Percentiles rank a stretch among this genome's conserved stretches.
phyloP scores from a whole-genome alignment of 2,888 invertebrate genomes.

The Alsophila aescularia region DNA sequence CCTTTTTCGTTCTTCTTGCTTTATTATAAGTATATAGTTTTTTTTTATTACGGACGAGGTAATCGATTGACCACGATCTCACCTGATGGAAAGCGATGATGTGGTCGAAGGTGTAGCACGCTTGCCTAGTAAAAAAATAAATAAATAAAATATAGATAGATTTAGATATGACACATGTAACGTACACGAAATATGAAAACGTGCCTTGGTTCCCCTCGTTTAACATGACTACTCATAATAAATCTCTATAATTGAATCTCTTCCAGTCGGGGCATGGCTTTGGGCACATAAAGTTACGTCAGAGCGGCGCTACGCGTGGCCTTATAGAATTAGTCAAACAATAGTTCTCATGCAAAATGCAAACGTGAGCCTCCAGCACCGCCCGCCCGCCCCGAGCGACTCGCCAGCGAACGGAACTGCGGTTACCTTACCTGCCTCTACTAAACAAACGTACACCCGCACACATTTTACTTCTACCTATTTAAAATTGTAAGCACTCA shows the following conservation, averaged over 20 bases:
- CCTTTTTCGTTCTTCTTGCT: no score
- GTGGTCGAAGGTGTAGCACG: no score
- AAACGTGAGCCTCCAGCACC: slow-evolving; percentile 53
- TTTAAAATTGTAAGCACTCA: slow-evolving; percentile 52
- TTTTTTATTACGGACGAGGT: no score
- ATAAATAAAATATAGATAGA: no score
- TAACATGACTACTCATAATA: slow-evolving; percentile 28
- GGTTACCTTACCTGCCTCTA: slow-evolving; percentile 47
- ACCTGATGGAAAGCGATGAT: no score
- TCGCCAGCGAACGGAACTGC: slow-evolving; percentile 50
- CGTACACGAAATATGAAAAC: slow-evolving; percentile 20
- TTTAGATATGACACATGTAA: slow-evolving; percentile 26
- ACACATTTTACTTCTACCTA: slow-evolving; percentile 52
- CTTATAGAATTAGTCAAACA: slow-evolving; percentile 52
- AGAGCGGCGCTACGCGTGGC: slow-evolving; percentile 19
- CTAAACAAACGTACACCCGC: slow-evolving; percentile 54
- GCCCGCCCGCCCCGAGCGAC: slow-evolving; percentile 45
- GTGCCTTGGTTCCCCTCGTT: slow-evolving; percentile 24
- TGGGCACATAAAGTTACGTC: slow-evolving; percentile 17
- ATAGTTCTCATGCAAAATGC: slow-evolving; percentile 73
- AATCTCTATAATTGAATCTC: slow-evolving; percentile 37
- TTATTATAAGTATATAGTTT: no score
- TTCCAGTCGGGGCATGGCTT: slow-evolving; percentile 19
- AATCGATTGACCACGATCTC: no score
- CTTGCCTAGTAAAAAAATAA: no score